Evolutionary conservation across 1,140 invertebrate species (phyloP), one percentile per base, ranked within the genome.

Genomic region (Megalonaias nervosa): DNA sequence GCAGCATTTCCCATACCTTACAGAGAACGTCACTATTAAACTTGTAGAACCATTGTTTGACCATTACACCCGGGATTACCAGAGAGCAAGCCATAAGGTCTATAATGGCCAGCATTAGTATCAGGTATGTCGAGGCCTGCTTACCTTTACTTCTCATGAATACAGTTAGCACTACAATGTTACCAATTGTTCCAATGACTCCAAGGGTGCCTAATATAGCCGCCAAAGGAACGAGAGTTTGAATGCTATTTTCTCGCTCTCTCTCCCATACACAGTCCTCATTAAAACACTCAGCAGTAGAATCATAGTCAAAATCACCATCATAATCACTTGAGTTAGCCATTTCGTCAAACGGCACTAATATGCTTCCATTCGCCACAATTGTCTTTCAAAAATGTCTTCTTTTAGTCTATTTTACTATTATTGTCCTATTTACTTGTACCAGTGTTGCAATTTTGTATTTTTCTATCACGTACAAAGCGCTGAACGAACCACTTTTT

Each of bases 71-170:
- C 0, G 86, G 86, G 62, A 88, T 85, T 2, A 84, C 82, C 13
- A 86, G 62, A 0, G 68, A 26, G 77, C 84, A 87, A 38, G 85
- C 85, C 55, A 86, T 80, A 0, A 88, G 74, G 62, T 88, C 86
- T 57, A 81, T 81, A 2, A 82, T 77, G 15, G 84, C 83, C 65
- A 88, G 77, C 59, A 72, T 79, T 55, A 82, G 57, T 67, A 88
- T 85, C 67, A 88, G 74, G 69, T 85, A 81, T 1, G 79, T 84
- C 1, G 86, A 84, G 0, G 82, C 77, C 14, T 79, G 79, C 62
- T 83, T 82, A 13, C 76, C 61, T 31, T 74, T 68, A 16, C 78
- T 81, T 59, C 76, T 71, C 2, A 72, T 68, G 57, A 85, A 86
- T 4, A 88, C 85, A 19, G 74, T 68, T 15, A 86, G 73, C 0